Conservation (phyloP, 2,888 invertebrate species). For the Trichogramma dendrolimi region DNA sequence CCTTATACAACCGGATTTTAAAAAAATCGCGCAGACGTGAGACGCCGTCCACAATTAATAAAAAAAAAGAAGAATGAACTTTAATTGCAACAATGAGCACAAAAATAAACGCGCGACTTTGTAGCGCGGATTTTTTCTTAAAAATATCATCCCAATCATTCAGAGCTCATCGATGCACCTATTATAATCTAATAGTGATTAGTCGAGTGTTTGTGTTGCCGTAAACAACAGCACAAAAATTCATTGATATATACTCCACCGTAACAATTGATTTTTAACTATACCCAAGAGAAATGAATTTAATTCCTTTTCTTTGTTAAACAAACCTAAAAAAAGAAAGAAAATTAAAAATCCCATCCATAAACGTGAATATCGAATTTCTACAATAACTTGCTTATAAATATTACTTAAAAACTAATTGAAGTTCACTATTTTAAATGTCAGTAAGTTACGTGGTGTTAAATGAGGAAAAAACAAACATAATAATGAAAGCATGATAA, state of each 20-base stretch:
- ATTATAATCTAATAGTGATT: neutral
- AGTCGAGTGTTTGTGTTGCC: neutral
- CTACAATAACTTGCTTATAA: no score
- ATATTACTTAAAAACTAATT: no score
- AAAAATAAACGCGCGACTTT: neutral
- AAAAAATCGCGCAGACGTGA: slow-evolving; percentile 22
- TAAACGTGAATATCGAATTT: no score
- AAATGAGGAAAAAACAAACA: no score
- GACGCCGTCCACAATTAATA: slow-evolving; percentile 24
- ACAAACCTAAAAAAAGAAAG: slow-evolving; percentile 10
- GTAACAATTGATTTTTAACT: no score
- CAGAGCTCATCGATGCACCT: slow-evolving; percentile 6
- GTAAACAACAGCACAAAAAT: slow-evolving; percentile 12
- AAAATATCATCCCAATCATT: neutral
- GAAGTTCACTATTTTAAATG: no score
- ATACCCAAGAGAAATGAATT: no score
- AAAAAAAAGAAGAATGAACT: neutral
- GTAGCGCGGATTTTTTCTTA: neutral
- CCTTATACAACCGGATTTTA: neutral
- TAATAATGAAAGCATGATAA: no score
- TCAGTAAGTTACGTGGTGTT: no score
- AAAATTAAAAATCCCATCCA: slow-evolving; percentile 8
- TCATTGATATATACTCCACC: slow-evolving; percentile 13
- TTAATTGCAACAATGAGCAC: neutral
- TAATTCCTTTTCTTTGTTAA: neutral